A percentile compares a stretch with the other conserved stretches of the same genome.
Evolutionary conservation across 2,113 vertebrate species (phyloP).

Genomic region (Pionites leucogaster): DNA sequence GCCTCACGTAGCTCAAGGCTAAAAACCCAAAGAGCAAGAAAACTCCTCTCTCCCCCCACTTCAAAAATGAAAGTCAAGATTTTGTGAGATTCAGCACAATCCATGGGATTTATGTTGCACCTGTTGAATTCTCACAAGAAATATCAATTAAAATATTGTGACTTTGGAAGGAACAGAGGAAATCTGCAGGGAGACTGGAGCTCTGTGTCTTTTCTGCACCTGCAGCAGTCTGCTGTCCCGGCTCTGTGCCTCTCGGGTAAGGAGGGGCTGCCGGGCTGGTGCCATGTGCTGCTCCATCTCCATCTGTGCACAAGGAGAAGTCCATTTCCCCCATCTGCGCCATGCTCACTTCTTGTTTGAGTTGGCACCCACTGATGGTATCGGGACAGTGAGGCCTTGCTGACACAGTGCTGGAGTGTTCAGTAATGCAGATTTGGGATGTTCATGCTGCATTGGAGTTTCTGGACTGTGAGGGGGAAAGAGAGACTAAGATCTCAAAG

Average conservation of each 20-base stretch:
- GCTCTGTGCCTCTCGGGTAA: background rate
- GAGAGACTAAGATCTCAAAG: background rate
- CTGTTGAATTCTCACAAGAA: conserved; percentile 64
- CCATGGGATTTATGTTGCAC: conserved; percentile 58
- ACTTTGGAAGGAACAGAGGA: conserved; percentile 45
- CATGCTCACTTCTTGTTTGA: background rate
- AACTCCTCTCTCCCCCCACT: background rate
- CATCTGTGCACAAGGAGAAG: background rate
- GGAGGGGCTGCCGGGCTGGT: background rate
- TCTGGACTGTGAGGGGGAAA: accelerated
- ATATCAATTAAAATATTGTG: conserved; percentile 56
- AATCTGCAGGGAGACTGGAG: background rate
- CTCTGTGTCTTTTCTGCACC: conserved; percentile 38
- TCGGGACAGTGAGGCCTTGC: accelerated
- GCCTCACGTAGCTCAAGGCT: conserved; percentile 41
- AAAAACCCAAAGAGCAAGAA: conserved; percentile 36
- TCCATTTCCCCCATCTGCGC: background rate
- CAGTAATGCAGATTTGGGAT: background rate
- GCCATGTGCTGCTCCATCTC: background rate
- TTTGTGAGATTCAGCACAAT: conserved; percentile 55
- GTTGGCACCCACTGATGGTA: background rate
- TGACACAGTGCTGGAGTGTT: background rate
- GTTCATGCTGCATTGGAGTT: background rate
- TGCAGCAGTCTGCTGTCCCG: background rate
- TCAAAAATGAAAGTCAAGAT: conserved; percentile 36